A percentile compares a stretch with the other conserved stretches of the same genome.
Conservation (phyloP, 2,113 vertebrate species). For the Acanthisitta chloris region DNA sequence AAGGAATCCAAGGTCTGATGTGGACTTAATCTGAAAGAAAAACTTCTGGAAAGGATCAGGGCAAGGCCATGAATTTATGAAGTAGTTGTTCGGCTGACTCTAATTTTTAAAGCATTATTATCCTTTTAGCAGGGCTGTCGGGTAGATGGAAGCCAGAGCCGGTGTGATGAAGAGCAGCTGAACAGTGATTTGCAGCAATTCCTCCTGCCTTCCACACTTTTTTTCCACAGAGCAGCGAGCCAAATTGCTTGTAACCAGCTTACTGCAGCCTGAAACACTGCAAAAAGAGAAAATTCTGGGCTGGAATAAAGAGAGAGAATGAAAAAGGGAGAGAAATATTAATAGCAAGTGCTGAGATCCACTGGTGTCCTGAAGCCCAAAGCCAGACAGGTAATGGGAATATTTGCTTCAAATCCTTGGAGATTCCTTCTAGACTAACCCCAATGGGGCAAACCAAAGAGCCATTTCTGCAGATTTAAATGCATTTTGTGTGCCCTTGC, state of each 20-base stretch:
- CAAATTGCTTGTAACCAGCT: slow-evolving; percentile 31
- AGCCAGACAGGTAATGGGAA: background rate
- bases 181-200: slow-evolving; percentile 4
- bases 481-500: background rate
- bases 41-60: slow-evolving; percentile 64
- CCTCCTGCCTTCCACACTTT: background rate
- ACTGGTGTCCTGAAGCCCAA: background rate
- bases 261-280: background rate
- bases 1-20: background rate
- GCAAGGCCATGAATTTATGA: slow-evolving; percentile 62
- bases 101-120: slow-evolving; percentile 71
- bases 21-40: background rate
- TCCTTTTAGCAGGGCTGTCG: slow-evolving; percentile 51
- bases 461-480: background rate
- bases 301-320: background rate
- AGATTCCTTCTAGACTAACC: background rate
- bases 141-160: slow-evolving; percentile 60
- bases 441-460: background rate
- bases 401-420: background rate
- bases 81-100: slow-evolving; percentile 46
- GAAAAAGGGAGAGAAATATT: background rate
- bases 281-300: background rate
- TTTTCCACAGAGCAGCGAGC: background rate
- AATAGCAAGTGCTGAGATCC: background rate
- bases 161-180: slow-evolving; percentile 51